Evolutionary conservation across 2,888 invertebrate genomes (phyloP).

Genomic region (Eudasyphora cyanicolor): DNA sequence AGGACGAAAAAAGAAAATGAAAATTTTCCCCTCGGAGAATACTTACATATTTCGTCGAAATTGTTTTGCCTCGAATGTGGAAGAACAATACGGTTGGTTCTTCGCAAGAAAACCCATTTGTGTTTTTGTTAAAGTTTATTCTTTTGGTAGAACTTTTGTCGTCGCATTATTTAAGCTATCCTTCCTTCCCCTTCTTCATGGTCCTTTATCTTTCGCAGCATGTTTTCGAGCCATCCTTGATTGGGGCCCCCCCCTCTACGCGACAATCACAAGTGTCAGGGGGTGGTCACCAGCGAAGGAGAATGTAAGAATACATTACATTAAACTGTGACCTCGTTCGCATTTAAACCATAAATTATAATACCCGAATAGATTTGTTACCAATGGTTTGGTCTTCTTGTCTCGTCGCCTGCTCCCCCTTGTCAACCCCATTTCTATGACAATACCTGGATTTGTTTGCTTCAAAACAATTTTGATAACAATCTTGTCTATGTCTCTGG

Average conservation of each 20-base stretch:
- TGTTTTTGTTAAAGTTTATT: constrained; percentile 14
- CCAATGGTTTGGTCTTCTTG: background rate
- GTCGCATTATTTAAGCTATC: background rate
- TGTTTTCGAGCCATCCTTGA: background rate
- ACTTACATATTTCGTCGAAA: too few relatives aligned
- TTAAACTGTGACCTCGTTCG: constrained; percentile 27
- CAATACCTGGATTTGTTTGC: constrained; percentile 22
- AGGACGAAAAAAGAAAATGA: background rate
- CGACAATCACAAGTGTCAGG: background rate
- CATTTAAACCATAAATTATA: constrained; percentile 14
- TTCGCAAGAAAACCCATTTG: constrained; percentile 5
- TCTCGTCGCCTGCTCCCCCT: too few relatives aligned
- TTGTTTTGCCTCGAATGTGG: background rate
- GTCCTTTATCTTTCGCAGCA: background rate
- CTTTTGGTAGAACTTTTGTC: background rate
- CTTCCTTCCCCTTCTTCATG: background rate
- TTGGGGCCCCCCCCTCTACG: too few relatives aligned
- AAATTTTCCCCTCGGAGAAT: background rate
- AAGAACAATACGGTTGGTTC: too few relatives aligned
- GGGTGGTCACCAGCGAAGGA: background rate
- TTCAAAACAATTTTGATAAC: constrained; percentile 1
- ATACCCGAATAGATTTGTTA: constrained; percentile 23
- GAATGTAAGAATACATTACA: background rate
- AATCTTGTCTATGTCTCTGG: background rate
- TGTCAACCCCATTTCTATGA: constrained; percentile 1